phyloP scores from a whole-genome alignment of 2,113 vertebrate genomes.

The Ciconia boyciana region DNA sequence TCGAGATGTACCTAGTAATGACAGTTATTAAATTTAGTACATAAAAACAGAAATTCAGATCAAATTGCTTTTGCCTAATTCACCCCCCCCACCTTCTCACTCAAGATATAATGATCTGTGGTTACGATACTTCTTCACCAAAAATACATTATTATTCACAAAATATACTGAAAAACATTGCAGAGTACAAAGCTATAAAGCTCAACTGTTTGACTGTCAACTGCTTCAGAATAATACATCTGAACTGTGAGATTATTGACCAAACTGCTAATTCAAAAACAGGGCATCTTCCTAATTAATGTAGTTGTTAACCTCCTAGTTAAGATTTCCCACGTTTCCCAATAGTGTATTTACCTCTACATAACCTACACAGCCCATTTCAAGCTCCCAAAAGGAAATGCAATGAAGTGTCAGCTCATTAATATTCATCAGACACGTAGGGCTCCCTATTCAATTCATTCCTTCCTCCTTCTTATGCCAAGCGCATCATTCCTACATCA shows the following conservation, averaged over 20 bases:
- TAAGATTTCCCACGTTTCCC: neutral
- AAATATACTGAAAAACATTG: neutral
- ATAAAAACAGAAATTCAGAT: neutral
- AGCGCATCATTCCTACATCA: constrained; percentile 42
- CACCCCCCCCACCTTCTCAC: neutral
- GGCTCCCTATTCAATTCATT: neutral
- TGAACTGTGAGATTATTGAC: neutral
- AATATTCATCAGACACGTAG: constrained; percentile 8
- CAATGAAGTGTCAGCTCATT: neutral
- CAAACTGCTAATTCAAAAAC: neutral
- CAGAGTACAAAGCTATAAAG: neutral
- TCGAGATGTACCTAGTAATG: neutral
- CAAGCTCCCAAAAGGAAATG: neutral
- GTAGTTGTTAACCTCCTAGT: neutral
- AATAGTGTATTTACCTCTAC: neutral
- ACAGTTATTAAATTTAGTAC: neutral
- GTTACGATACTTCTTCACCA: neutral
- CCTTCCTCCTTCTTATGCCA: constrained; percentile 42
- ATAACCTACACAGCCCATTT: neutral
- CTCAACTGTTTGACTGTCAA: neutral
- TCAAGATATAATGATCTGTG: neutral
- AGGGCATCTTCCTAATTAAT: neutral
- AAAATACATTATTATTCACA: neutral
- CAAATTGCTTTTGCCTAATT: neutral
- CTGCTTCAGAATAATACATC: neutral